Conservation (phyloP, 2,888 invertebrate species). For the Folsomia candida region DNA sequence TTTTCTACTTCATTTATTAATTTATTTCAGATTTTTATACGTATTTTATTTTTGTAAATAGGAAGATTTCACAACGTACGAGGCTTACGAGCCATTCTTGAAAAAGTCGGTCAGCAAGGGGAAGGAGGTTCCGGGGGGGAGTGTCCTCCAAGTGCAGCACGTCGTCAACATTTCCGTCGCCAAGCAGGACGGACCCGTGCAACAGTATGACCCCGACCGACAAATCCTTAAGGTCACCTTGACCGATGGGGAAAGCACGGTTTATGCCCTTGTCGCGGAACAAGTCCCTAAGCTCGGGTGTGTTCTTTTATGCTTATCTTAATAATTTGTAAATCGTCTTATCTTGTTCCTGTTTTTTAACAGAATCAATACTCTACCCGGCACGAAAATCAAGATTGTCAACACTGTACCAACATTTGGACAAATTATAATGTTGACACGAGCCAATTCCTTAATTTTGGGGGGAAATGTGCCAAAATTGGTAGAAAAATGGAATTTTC, state of each 20-base stretch:
- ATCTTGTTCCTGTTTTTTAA: slow-evolving; percentile 16
- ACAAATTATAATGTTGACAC: slow-evolving; percentile 26
- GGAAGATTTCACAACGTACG: slow-evolving; percentile 41
- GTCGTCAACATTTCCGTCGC: slow-evolving; percentile 42
- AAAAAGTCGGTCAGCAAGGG: slow-evolving; percentile 36
- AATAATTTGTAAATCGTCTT: too few species aligned
- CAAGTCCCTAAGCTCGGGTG: slow-evolving; percentile 35
- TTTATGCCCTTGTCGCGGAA: slow-evolving; percentile 34
- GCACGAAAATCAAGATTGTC: slow-evolving; percentile 35
- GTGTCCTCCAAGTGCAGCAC: slow-evolving; percentile 41
- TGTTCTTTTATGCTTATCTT: slow-evolving; percentile 1
- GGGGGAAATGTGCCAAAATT: slow-evolving; percentile 45
- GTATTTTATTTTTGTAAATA: slow-evolving; percentile 10
- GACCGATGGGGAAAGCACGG: slow-evolving; percentile 44
- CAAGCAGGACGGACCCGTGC: slow-evolving; percentile 37
- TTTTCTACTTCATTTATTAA: too few species aligned
- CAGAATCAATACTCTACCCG: slow-evolving; percentile 39
- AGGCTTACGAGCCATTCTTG: slow-evolving; percentile 28
- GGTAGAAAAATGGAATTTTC: slow-evolving; percentile 44
- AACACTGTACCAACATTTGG: slow-evolving; percentile 20
- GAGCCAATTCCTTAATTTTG: slow-evolving; percentile 35
- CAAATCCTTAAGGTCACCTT: slow-evolving; percentile 42
- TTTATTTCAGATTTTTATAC: background rate
- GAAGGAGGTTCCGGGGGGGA: slow-evolving; percentile 35
- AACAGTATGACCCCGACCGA: slow-evolving; percentile 34